phyloP scores from a whole-genome alignment of 2,113 vertebrate genomes.

The Petaurus breviceps region DNA sequence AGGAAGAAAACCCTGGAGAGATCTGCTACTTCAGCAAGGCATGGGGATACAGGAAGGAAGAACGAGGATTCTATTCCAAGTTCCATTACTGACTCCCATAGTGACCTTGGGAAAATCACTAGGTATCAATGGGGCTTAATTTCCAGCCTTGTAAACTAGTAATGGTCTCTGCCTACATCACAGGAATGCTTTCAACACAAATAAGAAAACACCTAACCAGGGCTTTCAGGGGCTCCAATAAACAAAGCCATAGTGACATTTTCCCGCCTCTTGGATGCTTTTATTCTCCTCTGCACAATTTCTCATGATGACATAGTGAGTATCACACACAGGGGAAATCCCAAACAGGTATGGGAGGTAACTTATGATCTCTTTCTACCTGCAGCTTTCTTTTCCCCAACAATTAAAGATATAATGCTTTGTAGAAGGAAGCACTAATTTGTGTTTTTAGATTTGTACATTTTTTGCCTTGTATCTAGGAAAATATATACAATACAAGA shows the following conservation, averaged over 20 bases:
- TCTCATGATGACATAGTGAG: conserved; percentile 26
- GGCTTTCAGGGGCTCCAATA: background rate
- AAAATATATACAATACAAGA: background rate
- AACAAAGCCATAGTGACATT: background rate
- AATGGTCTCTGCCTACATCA: background rate
- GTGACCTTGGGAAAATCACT: background rate
- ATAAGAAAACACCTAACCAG: background rate
- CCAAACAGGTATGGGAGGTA: background rate
- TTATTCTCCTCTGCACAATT: conserved; percentile 1
- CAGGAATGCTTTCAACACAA: background rate
- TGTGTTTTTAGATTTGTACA: background rate
- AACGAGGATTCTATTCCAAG: background rate
- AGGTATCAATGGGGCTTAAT: background rate
- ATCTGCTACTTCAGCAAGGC: background rate
- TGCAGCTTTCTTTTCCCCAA: background rate
- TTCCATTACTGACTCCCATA: background rate
- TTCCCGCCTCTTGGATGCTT: background rate
- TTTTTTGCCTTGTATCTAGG: background rate
- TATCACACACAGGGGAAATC: background rate
- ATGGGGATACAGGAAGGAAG: background rate
- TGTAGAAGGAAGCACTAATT: background rate
- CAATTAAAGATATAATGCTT: background rate
- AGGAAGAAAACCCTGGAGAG: background rate
- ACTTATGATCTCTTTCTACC: background rate
- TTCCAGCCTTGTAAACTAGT: background rate